Evolutionary conservation across 2,888 invertebrate species (phyloP).

Genomic region (Glyphotaelius pellucidus): DNA sequence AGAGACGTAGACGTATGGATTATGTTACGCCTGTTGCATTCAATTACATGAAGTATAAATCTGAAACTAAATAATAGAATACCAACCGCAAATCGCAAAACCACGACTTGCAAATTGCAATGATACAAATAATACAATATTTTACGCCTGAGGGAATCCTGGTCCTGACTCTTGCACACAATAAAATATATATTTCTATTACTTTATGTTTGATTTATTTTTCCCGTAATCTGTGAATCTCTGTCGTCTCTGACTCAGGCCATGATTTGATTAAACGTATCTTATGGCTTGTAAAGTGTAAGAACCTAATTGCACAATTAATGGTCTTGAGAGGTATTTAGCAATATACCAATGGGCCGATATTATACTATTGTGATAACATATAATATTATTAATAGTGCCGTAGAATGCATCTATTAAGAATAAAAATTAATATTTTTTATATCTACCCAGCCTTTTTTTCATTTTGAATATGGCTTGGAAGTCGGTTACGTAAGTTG

Average conservation of each 20-base stretch:
- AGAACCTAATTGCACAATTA: background rate
- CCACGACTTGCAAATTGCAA: slow-evolving; percentile 13
- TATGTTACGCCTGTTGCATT: slow-evolving; percentile 9
- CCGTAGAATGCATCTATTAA: too few relatives aligned
- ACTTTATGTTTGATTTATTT: background rate
- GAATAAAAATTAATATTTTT: too few relatives aligned
- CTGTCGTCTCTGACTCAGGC: background rate
- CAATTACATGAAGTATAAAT: slow-evolving; percentile 8
- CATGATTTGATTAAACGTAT: background rate
- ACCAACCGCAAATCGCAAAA: slow-evolving; percentile 7
- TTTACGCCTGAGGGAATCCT: background rate
- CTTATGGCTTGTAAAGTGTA: background rate
- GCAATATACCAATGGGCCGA: too few relatives aligned
- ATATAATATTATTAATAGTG: too few relatives aligned
- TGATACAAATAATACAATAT: background rate
- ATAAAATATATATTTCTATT: background rate
- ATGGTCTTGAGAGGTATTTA: background rate
- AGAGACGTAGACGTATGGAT: background rate
- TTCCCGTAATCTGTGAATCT: background rate
- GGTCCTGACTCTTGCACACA: background rate
- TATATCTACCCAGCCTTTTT: too few relatives aligned
- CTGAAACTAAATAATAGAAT: slow-evolving; percentile 5
- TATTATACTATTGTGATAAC: background rate
- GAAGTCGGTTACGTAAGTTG: too few relatives aligned
- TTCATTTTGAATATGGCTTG: too few relatives aligned